Evolutionary conservation across 2,888 invertebrate species (phyloP).

Genomic region (Tenthredo amoena): DNA sequence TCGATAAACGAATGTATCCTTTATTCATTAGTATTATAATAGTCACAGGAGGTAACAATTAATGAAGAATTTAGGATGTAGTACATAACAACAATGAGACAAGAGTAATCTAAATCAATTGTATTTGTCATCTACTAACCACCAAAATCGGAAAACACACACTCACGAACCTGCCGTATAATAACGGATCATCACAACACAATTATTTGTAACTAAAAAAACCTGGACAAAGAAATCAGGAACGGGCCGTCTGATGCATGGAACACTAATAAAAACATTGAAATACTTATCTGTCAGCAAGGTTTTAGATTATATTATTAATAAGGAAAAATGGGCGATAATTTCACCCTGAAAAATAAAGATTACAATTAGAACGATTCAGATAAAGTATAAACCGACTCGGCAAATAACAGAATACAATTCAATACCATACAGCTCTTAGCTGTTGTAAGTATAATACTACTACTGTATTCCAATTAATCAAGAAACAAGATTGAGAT

Average conservation of each 20-base stretch:
- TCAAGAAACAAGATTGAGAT: constrained; percentile 8
- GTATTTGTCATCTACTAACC: constrained; percentile 47
- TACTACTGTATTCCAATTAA: background rate
- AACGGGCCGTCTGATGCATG: background rate
- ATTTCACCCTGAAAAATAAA: background rate
- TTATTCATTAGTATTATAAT: background rate
- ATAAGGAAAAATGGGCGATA: background rate
- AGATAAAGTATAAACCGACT: background rate
- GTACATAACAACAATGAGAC: background rate
- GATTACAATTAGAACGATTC: background rate
- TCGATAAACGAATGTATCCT: background rate
- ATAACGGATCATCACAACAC: constrained; percentile 28
- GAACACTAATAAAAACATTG: constrained; percentile 19
- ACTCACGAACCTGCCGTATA: constrained; percentile 35
- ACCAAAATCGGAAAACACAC: constrained; percentile 42
- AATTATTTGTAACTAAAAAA: constrained; percentile 20
- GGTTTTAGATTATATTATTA: background rate
- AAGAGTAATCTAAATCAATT: constrained; percentile 35
- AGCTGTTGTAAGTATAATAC: background rate
- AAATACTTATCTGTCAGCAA: constrained; percentile 16
- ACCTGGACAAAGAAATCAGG: background rate
- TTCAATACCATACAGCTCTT: background rate
- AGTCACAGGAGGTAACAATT: constrained; percentile 9
- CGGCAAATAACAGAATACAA: background rate
- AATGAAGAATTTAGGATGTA: background rate